A percentile compares a stretch with the other conserved stretches of the same genome.
Conservation (phyloP, 37 sponge, comb jelly and placozoan species). For the Beroe ovata region DNA sequence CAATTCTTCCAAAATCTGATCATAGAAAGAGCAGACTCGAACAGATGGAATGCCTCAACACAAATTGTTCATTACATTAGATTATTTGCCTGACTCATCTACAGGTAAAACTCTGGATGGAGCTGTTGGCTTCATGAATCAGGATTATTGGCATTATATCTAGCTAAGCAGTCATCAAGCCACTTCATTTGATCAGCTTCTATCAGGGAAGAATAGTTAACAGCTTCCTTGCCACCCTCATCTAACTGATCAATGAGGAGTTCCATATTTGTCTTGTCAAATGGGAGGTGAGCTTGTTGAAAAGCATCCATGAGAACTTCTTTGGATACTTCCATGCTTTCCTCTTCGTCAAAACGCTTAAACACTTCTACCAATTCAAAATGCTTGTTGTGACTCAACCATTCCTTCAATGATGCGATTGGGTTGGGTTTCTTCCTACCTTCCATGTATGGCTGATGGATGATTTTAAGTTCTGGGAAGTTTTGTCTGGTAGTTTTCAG, state of each 20-base stretch:
- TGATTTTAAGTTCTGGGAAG: neutral
- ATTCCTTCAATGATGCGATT: slow-evolving; percentile 49
- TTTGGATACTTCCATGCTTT: slow-evolving; percentile 47
- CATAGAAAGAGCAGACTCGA: too few species aligned
- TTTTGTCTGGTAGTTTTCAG: slow-evolving; percentile 1
- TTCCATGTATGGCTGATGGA: slow-evolving; percentile 53
- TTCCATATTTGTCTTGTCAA: slow-evolving; percentile 62
- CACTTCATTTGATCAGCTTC: slow-evolving; percentile 49
- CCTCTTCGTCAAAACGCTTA: slow-evolving; percentile 60
- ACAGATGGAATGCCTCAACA: neutral
- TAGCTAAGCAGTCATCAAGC: slow-evolving; percentile 43
- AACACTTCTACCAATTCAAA: slow-evolving; percentile 64
- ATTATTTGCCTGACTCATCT: too few species aligned
- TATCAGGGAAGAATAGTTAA: slow-evolving; percentile 18
- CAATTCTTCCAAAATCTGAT: too few species aligned
- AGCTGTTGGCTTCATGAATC: neutral
- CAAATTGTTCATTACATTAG: too few species aligned
- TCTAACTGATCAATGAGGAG: slow-evolving; percentile 55
- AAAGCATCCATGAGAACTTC: slow-evolving; percentile 51
- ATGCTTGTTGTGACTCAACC: slow-evolving; percentile 48
- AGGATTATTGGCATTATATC: slow-evolving; percentile 25
- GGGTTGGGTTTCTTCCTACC: slow-evolving; percentile 67
- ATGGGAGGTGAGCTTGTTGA: slow-evolving; percentile 47
- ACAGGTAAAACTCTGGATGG: too few species aligned
- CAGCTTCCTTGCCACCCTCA: slow-evolving; percentile 4